Percentiles rank a stretch among this genome's conserved stretches.
Conservation (phyloP, 2,888 invertebrate species). For the Idaea aversata region DNA sequence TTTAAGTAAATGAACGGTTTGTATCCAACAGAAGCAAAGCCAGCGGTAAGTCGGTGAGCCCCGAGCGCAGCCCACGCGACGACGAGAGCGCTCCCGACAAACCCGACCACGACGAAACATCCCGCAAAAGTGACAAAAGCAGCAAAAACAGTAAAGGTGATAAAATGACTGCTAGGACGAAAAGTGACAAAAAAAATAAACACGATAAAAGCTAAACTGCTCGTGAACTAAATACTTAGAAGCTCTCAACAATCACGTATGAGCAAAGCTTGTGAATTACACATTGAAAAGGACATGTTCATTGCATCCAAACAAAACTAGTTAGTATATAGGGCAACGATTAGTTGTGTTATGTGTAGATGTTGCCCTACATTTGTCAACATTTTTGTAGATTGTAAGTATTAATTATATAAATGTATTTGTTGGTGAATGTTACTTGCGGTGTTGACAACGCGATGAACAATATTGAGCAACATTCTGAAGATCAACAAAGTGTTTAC, state of each 20-base stretch:
- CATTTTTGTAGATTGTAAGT: too few relatives aligned
- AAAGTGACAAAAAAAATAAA: not conserved
- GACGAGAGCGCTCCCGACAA: not conserved
- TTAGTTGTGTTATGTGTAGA: too few relatives aligned
- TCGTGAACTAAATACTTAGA: not conserved
- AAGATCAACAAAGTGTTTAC: too few relatives aligned
- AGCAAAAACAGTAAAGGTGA: slow-evolving; percentile 5
- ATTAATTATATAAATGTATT: too few relatives aligned
- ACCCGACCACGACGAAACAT: slow-evolving; percentile 6
- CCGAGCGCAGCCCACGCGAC: slow-evolving; percentile 5
- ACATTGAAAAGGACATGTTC: too few relatives aligned
- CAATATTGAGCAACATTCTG: too few relatives aligned
- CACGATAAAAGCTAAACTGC: not conserved
- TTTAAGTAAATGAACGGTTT: not conserved
- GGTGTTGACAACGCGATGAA: too few relatives aligned
- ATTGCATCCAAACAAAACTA: too few relatives aligned
- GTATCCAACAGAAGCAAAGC: slow-evolving; percentile 28
- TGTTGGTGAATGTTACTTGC: too few relatives aligned
- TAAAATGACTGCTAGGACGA: slow-evolving; percentile 3
- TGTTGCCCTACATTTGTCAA: too few relatives aligned
- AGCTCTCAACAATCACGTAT: not conserved
- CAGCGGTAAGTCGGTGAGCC: slow-evolving; percentile 16
- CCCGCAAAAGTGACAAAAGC: slow-evolving; percentile 6
- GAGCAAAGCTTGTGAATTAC: too few relatives aligned
- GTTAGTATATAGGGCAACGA: too few relatives aligned